Evolutionary conservation across 2,888 invertebrate genomes (phyloP), one percentile per base, ranked within the genome.

Genomic region (Crossocerus cetratus): DNA sequence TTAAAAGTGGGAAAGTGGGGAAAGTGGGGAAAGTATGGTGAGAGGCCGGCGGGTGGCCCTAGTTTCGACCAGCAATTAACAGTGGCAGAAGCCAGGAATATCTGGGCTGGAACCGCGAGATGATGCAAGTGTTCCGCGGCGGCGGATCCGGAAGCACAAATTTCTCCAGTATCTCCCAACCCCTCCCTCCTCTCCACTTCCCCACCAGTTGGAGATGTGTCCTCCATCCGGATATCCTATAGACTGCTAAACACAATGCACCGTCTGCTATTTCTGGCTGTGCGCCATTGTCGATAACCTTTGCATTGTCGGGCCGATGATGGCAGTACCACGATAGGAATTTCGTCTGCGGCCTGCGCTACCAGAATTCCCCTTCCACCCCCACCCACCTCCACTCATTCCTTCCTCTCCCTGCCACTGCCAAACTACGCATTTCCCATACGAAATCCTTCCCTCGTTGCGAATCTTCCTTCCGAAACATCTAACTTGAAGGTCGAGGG

Each of bases 231-330:
- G 82, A 84, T 83, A 79, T 84, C 76, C 84, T 83, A 80, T 85
- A 85, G 76, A 78, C 72, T 67, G 78, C 81, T 85, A 84, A 86
- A 85, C 81, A 86, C 85, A 86, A 86, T 84, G 83, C 81, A 83
- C 83, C 84, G 85, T 87, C 86, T 86, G 87, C 82, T 84, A 80
- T 86, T 84, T 78, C 83, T 87, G 87, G 87, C 87, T 69, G 60
- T 49, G 60, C 71, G 87, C 87, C 87, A 87, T 86, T 84, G 85
- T 84, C 87, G 84, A 87, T 87, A 86, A 84, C 86, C 85, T 84
- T 83, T 83, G 82, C 81, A 82, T 85, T 82, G 82, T 84, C 80
- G 82, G 75, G 69, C 77, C 77, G 73, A 78, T 76, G 78, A 76
- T 84, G 76, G 74, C 72, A 77, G 64, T 65, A 72, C 59, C 65